Base-by-base conservation (phyloP, 2,113 vertebrate species). In the Catharus minimus region DNA sequence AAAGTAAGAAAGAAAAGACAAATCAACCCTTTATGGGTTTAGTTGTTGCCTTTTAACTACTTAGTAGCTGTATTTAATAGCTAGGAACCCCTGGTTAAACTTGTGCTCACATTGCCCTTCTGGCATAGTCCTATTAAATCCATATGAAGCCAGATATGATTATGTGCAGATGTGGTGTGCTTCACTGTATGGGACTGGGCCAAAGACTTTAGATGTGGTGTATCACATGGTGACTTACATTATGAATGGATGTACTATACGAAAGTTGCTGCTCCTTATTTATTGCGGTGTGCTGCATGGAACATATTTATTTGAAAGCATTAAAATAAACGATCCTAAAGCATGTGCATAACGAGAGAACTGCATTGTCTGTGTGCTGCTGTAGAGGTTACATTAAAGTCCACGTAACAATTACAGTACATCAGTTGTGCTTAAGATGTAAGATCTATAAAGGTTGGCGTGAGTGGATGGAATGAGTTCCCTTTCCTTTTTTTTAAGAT, bases 211-310 rank as follows among this genome's bases (percentile, higher is more conserved):
- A 97, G 97, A 97, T 97, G 97, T 97, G 97, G 97, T 97, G 96
- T 97, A 97, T 98, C 97, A 97, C 97, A 97, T 96, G 95, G 97
- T 96, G 97, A 97, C 96, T 97, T 96, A 95, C 95, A 95, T 97
- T 97, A 97, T 97, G 96, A 97, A 97, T 97, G 97, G 96, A 97
- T 97, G 97, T 98, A 96, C 97, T 98, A 96, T 97, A 96, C 53
- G 89, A 96, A 96, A 94, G 90, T 97, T 95, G 96, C 97, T 97
- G 97, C 94, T 96, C 92, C 95, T 97, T 98, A 98, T 98, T 98
- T 98, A 98, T 97, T 98, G 97, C 97, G 79, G 93, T 96, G 96
- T 97, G 95, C 96, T 98, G 97, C 96, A 98, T 98, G 98, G 97
- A 97, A 98, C 96, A 79, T 97, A 97, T 97, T 98, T 97, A 98